Evolutionary conservation across 1,140 invertebrate genomes (phyloP).

Genomic region (Bombus fervidus): DNA sequence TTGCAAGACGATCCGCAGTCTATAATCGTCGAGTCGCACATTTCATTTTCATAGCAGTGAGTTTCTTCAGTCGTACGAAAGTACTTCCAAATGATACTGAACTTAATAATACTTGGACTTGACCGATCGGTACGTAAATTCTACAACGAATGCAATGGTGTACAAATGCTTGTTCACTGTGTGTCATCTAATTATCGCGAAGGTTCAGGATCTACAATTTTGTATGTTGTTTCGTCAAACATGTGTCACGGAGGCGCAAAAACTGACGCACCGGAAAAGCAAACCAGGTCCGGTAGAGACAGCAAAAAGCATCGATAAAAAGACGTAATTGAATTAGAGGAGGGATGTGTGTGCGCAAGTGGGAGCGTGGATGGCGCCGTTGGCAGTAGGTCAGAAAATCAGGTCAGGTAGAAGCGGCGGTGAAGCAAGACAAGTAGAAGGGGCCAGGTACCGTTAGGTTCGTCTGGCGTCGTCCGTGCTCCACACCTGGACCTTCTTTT

Average conservation of each 20-base stretch:
- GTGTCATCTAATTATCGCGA: not conserved
- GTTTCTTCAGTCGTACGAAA: too few relatives aligned
- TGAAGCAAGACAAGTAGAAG: conserved; percentile 59
- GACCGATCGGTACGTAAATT: too few relatives aligned
- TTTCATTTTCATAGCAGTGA: too few relatives aligned
- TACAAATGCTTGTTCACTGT: too few relatives aligned
- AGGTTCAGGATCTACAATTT: too few relatives aligned
- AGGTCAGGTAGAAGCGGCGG: conserved; percentile 67
- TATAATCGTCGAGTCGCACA: too few relatives aligned
- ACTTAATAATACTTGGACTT: too few relatives aligned
- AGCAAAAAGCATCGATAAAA: conserved; percentile 22
- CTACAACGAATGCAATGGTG: too few relatives aligned
- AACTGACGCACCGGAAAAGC: not conserved
- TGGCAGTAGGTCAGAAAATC: conserved; percentile 80
- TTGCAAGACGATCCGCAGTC: too few relatives aligned
- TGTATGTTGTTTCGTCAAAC: too few relatives aligned
- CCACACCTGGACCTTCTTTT: conserved; percentile 46
- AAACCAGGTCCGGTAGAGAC: conserved; percentile 3
- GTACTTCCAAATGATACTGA: too few relatives aligned
- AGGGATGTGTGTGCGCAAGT: conserved; percentile 46
- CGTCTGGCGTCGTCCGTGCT: conserved; percentile 45
- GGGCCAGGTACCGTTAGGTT: conserved; percentile 56
- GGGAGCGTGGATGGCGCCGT: conserved; percentile 60
- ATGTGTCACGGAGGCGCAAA: not conserved
- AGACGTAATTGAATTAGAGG: conserved; percentile 70